phyloP scores from a whole-genome alignment of 1,140 invertebrate species.

The Euwallacea fornicatus region DNA sequence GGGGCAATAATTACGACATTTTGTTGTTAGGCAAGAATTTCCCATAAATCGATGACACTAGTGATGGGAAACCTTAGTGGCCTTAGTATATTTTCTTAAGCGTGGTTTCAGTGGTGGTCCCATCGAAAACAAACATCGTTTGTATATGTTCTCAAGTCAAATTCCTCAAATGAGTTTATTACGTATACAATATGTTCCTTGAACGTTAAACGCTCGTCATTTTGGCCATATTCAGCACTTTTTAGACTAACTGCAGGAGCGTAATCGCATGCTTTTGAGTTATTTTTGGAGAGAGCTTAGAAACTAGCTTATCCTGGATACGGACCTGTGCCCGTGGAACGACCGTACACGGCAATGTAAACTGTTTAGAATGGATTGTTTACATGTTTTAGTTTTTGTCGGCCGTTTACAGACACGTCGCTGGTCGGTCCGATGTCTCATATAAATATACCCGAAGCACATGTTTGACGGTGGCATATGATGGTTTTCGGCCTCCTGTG shows the following conservation, averaged over 20 bases:
- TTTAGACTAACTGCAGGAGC: conserved; percentile 16
- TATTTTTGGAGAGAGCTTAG: background rate
- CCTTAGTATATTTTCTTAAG: conserved; percentile 25
- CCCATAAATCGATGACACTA: background rate
- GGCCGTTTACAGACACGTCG: conserved; percentile 45
- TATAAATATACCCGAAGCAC: conserved; percentile 49
- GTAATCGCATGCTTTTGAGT: background rate
- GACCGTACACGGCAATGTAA: conserved; percentile 38
- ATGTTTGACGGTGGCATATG: conserved; percentile 43
- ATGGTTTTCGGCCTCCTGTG: conserved; percentile 26
- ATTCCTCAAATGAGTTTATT: conserved; percentile 31
- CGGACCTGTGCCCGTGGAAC: conserved; percentile 25
- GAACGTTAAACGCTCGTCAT: conserved; percentile 32
- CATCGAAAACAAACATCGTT: conserved; percentile 28
- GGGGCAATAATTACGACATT: conserved; percentile 17
- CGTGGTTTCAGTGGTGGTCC: conserved; percentile 27
- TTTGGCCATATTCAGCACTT: conserved; percentile 38
- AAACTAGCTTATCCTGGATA: background rate
- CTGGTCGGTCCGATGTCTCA: conserved; percentile 42
- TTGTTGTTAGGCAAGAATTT: background rate
- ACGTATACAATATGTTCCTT: conserved; percentile 30
- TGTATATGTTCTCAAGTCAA: conserved; percentile 34
- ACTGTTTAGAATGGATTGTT: conserved; percentile 45
- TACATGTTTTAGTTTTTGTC: conserved; percentile 46
- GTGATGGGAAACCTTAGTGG: background rate